Evolutionary conservation across 2,888 invertebrate genomes (phyloP), one percentile per base, ranked within the genome.

Genomic region (Eupithecia abbreviata): DNA sequence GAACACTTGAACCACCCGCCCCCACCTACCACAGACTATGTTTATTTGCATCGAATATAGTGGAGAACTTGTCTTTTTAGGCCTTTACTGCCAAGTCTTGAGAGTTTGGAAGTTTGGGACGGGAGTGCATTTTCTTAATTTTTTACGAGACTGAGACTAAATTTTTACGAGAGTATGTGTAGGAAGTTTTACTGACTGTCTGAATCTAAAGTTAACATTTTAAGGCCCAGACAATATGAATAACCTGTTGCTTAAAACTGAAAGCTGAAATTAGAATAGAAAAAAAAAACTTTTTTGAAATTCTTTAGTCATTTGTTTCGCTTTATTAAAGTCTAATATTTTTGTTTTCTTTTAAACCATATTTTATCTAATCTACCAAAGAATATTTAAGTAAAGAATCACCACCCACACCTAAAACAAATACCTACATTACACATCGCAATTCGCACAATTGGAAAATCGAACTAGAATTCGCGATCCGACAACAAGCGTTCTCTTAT

Each of bases 401-500:
- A 30, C 30, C 30, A 30, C 42, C 62, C 9, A 70, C 67, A 47
- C 67, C n/a, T 13, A 66, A 71, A 45, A 18, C 45, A 68, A 10
- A 2, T 18, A 47, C 7, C 2, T 18, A 74, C 71, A 75, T 71
- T 78, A 75, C 73, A 82, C 82, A 86, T 83, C 85, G 85, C 71
- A 43, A 75, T 75, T 71, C 71, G 85, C 84, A 90, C 89, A 89
- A 91, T 90, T 90, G 88, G 89, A 88, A 90, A 91, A 92, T 91
- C 92, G 92, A 91, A 90, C 89, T 89, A 90, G 91, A 90, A 90
- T 88, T 88, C 88, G 88, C 93, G 95, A 88, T 88, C 91, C 90
- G 90, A 92, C 93, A 93, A 93, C 94, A 92, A 93, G 93, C 93
- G 93, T 93, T 93, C 94, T 92, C 93, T 94, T 94, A 93, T 94